Percentiles rank a stretch among this genome's conserved stretches.
These are phyloP conservation scores for Acipenser ruthenus DNA, from an alignment of 2,797 vertebrate species.

Conservation along the genomic window DNA sequence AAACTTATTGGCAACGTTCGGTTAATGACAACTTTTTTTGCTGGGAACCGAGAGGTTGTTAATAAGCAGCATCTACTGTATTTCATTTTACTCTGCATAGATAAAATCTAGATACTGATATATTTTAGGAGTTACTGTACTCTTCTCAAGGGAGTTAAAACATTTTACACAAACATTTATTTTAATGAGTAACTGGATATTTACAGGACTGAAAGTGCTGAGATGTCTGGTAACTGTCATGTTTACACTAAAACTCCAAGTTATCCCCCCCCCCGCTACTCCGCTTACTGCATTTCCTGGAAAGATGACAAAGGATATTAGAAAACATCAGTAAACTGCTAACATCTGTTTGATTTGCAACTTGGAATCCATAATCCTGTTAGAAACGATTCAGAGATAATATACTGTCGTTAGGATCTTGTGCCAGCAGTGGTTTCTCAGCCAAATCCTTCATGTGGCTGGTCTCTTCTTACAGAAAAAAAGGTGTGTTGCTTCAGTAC, in stretches of 20 bases:
- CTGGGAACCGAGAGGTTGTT: too few species aligned
- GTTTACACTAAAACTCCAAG: slow-evolving; percentile 45
- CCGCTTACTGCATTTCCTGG: slow-evolving; percentile 40
- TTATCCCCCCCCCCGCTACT: slow-evolving; percentile 43
- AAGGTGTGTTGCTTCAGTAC: neutral
- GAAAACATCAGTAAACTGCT: slow-evolving; percentile 32
- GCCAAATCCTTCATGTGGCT: neutral
- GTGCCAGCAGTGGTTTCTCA: neutral
- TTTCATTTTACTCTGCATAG: too few species aligned
- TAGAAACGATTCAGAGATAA: slow-evolving; percentile 13
- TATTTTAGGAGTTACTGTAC: too few species aligned
- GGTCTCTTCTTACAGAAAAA: neutral
- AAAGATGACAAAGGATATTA: neutral
- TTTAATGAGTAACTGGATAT: slow-evolving; percentile 17
- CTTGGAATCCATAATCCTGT: slow-evolving; percentile 25
- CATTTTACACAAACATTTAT: neutral
- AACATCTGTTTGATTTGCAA: slow-evolving; percentile 44
- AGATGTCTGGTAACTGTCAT: slow-evolving; percentile 43
- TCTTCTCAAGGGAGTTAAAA: neutral
- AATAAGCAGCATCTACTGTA: too few species aligned
- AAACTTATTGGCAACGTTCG: too few species aligned
- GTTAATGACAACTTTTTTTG: too few species aligned
- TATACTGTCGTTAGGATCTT: neutral
- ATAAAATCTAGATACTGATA: too few species aligned
- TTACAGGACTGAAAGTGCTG: slow-evolving; percentile 30